Conservation (phyloP, 2,113 vertebrate genomes). For the Eulacestoma nigropectus region DNA sequence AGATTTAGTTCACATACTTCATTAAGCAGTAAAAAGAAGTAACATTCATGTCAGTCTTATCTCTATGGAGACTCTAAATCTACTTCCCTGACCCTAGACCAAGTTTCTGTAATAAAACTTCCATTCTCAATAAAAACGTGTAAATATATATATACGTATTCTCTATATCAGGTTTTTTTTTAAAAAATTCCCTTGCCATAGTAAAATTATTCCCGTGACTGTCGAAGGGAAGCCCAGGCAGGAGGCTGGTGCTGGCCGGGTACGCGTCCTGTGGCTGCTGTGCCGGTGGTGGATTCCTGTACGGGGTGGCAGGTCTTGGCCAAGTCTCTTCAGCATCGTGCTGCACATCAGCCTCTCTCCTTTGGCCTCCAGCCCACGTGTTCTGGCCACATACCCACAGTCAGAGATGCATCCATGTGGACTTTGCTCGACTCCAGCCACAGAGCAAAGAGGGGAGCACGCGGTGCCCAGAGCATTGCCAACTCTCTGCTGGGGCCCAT, state of each 20-base stretch:
- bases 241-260: not conserved
- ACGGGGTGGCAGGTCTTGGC: fast-evolving
- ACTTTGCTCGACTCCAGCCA: not conserved
- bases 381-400: not conserved
- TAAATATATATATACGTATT: slow-evolving; percentile 44
- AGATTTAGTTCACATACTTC: slow-evolving; percentile 68
- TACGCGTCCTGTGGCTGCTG: fast-evolving
- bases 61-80: slow-evolving; percentile 45
- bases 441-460: not conserved
- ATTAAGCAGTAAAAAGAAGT: slow-evolving; percentile 58
- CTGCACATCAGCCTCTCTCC: not conserved
- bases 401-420: fast-evolving
- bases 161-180: not conserved
- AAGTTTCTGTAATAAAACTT: slow-evolving; percentile 55
- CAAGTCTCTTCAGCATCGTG: not conserved
- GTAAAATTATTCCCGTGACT: not conserved
- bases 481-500: fast-evolving
- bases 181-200: slow-evolving; percentile 46
- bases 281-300: not conserved
- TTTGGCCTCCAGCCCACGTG: fast-evolving
- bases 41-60: slow-evolving; percentile 13
- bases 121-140: slow-evolving; percentile 39
- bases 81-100: slow-evolving; percentile 67
- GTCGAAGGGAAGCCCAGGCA: not conserved
- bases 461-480: fast-evolving